A percentile compares a stretch with the other conserved stretches of the same genome.
Evolutionary conservation across 1,140 invertebrate genomes (phyloP).

Genomic region (Heterodera schachtii): DNA sequence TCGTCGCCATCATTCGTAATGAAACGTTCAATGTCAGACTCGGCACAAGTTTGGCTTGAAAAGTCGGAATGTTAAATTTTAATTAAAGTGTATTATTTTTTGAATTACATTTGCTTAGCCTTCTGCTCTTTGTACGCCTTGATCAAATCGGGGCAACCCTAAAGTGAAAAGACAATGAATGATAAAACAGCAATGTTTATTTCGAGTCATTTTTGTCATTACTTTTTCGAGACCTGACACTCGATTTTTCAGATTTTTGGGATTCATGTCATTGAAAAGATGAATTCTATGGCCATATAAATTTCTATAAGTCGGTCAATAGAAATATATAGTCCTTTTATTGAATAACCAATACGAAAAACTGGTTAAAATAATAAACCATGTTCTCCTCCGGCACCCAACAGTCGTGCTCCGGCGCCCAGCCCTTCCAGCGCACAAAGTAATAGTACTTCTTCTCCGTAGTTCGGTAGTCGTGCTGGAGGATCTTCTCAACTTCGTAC

Average conservation of each 20-base stretch:
- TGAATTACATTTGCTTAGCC: not conserved
- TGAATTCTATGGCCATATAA: no score
- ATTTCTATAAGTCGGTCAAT: no score
- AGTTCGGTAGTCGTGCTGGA: slow-evolving; percentile 7
- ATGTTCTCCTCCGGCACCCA: slow-evolving; percentile 17
- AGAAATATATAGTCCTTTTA: no score
- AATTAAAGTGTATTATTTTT: no score
- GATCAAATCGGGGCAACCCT: slow-evolving; percentile 17
- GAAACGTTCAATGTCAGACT: not conserved
- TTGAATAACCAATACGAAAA: not conserved
- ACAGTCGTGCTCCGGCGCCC: not conserved
- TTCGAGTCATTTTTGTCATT: not conserved
- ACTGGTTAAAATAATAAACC: slow-evolving; percentile 1
- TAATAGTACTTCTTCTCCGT: slow-evolving; percentile 13
- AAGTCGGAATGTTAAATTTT: not conserved
- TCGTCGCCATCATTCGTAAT: not conserved
- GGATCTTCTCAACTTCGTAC: slow-evolving; percentile 32
- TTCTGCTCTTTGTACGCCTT: slow-evolving; percentile 9
- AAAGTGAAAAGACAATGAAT: slow-evolving; percentile 14
- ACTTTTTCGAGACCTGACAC: no score
- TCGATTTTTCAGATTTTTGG: no score
- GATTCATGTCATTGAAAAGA: no score
- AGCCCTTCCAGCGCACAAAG: slow-evolving; percentile 24
- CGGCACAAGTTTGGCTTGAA: not conserved
- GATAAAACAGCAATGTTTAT: no score